Conservation (phyloP, 2,797 vertebrate species). For the Tiaroga cobitis region DNA sequence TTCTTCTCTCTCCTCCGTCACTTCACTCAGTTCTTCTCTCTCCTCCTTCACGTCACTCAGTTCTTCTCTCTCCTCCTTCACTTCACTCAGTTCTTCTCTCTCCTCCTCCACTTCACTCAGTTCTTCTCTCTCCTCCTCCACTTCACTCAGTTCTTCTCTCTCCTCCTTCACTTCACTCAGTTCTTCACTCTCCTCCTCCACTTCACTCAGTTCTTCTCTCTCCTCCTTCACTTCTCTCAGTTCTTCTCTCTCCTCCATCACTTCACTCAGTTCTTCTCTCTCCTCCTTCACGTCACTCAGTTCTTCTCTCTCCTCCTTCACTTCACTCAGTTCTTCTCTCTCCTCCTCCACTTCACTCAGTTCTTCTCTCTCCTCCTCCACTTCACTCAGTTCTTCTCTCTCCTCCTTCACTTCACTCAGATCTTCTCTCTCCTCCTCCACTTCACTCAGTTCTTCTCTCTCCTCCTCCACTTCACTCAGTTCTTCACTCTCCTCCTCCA, state of each 20-base stretch:
- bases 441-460: rapidly evolving
- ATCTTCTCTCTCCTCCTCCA: rapidly evolving
- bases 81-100: rapidly evolving
- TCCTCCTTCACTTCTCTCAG: rapidly evolving
- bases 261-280: rapidly evolving
- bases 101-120: rapidly evolving
- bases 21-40: rapidly evolving
- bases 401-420: rapidly evolving
- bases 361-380: rapidly evolving
- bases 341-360: rapidly evolving
- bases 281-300: rapidly evolving
- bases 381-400: rapidly evolving
- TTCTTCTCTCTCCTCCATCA: rapidly evolving
- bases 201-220: rapidly evolving
- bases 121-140: rapidly evolving
- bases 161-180: rapidly evolving
- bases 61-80: rapidly evolving
- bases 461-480: rapidly evolving
- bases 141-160: rapidly evolving
- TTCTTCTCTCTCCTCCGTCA: rapidly evolving
- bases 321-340: rapidly evolving
- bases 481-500: rapidly evolving
- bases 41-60: rapidly evolving
- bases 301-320: rapidly evolving
- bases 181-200: rapidly evolving